A percentile compares a stretch with the other conserved stretches of the same genome.
Evolutionary conservation across 1,140 invertebrate species (phyloP).

Genomic region (Zaprionus davidi): DNA sequence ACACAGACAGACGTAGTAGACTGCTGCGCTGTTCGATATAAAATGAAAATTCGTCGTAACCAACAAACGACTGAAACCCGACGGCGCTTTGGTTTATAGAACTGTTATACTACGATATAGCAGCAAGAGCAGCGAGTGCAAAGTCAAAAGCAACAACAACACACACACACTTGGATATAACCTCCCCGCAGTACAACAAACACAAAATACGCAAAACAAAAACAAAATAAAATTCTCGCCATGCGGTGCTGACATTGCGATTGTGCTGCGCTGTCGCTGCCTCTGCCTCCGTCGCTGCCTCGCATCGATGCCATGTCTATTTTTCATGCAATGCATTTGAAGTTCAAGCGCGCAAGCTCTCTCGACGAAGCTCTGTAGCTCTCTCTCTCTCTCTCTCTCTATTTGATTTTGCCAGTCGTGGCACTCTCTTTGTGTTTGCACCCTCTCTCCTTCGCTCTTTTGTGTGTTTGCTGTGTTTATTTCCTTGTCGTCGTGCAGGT

Average conservation of each 20-base stretch:
- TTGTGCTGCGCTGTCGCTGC: conserved; percentile 4
- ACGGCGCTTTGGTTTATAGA: conserved; percentile 36
- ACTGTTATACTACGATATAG: conserved; percentile 77
- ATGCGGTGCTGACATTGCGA: conserved; percentile 54
- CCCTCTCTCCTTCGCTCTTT: conserved; percentile 7
- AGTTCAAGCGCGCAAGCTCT: conserved; percentile 79
- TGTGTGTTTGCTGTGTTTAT: neutral
- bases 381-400: conserved; percentile 4
- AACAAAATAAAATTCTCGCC: conserved; percentile 35
- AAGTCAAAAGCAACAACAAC: conserved; percentile 43
- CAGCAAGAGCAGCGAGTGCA: conserved; percentile 26
- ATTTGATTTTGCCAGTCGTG: conserved; percentile 1
- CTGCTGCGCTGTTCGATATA: conserved; percentile 78
- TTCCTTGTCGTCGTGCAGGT: conserved; percentile 22
- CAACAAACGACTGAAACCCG: conserved; percentile 53
- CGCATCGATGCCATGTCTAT: conserved; percentile 26
- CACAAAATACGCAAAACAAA: conserved; percentile 29
- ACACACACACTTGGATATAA: conserved; percentile 20
- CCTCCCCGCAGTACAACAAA: conserved; percentile 44
- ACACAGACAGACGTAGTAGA: conserved; percentile 52
- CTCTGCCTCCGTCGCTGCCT: conserved; percentile 17
- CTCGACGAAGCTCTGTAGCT: conserved; percentile 16
- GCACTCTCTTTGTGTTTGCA: conserved; percentile 38
- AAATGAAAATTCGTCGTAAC: conserved; percentile 82
- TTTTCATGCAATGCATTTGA: conserved; percentile 69